Conservation (phyloP, 2,888 invertebrate genomes). For the Pachymerium ferrugineum region DNA sequence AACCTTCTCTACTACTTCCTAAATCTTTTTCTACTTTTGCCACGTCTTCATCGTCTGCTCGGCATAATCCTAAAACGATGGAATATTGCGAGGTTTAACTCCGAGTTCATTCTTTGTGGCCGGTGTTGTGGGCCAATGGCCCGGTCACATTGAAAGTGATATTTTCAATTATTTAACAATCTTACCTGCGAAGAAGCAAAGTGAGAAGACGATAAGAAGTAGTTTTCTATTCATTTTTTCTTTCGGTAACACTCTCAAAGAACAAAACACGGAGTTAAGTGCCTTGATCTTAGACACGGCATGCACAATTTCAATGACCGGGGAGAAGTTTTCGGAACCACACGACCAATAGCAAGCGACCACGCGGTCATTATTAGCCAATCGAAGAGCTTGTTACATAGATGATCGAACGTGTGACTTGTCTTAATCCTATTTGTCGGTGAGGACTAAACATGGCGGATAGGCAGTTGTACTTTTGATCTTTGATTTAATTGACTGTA, state of each 20-base stretch:
- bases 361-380: background rate
- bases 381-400: background rate
- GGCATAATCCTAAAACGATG: conserved; percentile 9
- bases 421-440: background rate
- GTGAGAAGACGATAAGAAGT: background rate
- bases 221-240: background rate
- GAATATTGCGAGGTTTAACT: background rate
- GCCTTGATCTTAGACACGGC: background rate
- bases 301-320: background rate
- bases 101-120: background rate
- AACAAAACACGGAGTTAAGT: background rate
- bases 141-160: too few species aligned
- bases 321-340: background rate
- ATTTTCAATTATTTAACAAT: background rate
- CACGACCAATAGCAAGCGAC: background rate
- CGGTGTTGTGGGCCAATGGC: too few species aligned
- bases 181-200: background rate
- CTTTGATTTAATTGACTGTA: too few species aligned
- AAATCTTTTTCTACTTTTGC: conserved; percentile 60
- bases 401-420: background rate
- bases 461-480: too few species aligned
- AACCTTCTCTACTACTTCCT: conserved; percentile 78
- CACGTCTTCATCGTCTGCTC: conserved; percentile 30
- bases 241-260: background rate
- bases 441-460: too few species aligned